phyloP scores from a whole-genome alignment of 2,113 vertebrate genomes.

The Nothoprocta pentlandii region DNA sequence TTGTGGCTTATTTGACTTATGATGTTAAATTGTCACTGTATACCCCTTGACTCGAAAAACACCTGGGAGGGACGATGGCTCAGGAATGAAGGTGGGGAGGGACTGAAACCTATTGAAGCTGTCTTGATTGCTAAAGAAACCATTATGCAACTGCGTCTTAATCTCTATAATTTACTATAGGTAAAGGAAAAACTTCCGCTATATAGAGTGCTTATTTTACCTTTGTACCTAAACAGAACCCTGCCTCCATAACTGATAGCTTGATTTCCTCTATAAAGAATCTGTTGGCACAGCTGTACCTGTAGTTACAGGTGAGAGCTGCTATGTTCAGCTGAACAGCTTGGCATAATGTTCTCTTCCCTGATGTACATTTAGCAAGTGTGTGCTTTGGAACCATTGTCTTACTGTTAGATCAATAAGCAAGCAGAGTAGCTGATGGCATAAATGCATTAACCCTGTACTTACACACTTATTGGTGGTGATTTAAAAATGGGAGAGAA shows the following conservation, averaged over 20 bases:
- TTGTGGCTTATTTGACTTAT: not conserved
- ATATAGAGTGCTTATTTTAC: not conserved
- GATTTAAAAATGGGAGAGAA: not conserved
- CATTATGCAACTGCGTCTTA: not conserved
- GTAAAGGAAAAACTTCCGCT: not conserved
- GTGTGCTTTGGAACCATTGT: not conserved
- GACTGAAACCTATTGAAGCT: not conserved
- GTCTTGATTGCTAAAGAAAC: not conserved
- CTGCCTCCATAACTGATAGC: not conserved
- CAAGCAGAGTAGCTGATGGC: not conserved
- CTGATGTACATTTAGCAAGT: not conserved
- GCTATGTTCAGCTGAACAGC: not conserved
- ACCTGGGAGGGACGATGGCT: not conserved
- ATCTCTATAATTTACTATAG: not conserved
- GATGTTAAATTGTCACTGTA: not conserved
- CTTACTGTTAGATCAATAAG: not conserved
- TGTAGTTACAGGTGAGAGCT: not conserved
- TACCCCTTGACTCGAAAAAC: not conserved
- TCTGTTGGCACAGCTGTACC: not conserved
- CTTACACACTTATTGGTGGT: not conserved
- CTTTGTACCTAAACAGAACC: not conserved
- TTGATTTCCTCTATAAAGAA: not conserved
- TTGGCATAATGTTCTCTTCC: not conserved
- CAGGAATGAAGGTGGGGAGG: slow-evolving; percentile 12
- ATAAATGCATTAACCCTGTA: not conserved